phyloP scores from a whole-genome alignment of 2,113 vertebrate species.

The Spermophilus dauricus region DNA sequence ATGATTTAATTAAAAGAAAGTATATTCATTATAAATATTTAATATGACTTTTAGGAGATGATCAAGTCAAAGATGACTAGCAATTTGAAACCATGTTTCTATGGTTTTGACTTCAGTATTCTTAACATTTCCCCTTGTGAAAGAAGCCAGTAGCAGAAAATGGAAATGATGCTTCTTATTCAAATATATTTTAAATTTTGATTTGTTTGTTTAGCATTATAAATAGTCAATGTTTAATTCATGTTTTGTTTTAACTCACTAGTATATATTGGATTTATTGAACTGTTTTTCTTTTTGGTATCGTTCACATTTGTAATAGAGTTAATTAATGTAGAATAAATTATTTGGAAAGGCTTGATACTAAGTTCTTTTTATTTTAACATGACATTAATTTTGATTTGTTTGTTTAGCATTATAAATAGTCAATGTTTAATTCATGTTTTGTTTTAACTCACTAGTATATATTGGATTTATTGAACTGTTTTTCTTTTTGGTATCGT shows the following conservation, averaged over 20 bases:
- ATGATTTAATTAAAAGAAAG: slow-evolving; percentile 56
- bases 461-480: too few species aligned
- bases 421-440: too few species aligned
- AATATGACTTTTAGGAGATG: neutral
- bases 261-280: slow-evolving; percentile 40
- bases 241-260: slow-evolving; percentile 55
- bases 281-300: slow-evolving; percentile 50
- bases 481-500: too few species aligned
- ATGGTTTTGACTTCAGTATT: slow-evolving; percentile 35
- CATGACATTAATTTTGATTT: too few species aligned
- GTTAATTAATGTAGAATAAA: slow-evolving; percentile 62
- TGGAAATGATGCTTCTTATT: slow-evolving; percentile 25
- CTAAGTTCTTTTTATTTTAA: slow-evolving; percentile 32
- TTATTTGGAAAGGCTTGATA: slow-evolving; percentile 55
- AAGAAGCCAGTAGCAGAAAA: neutral
- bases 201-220: slow-evolving; percentile 57
- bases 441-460: too few species aligned
- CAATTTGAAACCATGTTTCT: neutral
- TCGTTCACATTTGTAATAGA: slow-evolving; percentile 28
- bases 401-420: too few species aligned
- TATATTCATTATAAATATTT: slow-evolving; percentile 36
- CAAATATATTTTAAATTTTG: slow-evolving; percentile 34
- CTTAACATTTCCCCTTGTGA: neutral
- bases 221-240: slow-evolving; percentile 60
- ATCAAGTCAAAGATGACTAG: neutral